These are phyloP conservation scores for Ivindomyrus marchei DNA, from an alignment of 2,113 vertebrate genomes.

Conservation along the genomic window DNA sequence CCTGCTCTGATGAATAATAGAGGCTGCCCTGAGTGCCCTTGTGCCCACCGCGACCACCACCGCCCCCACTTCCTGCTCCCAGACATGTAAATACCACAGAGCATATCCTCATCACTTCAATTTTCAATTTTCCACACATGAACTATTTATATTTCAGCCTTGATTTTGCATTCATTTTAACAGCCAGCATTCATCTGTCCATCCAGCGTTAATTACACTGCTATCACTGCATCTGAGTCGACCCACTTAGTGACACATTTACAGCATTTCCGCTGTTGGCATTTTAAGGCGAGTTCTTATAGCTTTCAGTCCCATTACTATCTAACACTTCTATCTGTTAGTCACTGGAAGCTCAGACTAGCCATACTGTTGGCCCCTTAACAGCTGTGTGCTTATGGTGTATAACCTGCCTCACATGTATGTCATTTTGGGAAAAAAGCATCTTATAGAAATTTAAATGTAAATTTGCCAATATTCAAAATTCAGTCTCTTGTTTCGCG, in stretches of 20 bases:
- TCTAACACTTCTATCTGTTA: neutral
- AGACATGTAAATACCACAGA: neutral
- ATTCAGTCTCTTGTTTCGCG: neutral
- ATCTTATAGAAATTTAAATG: neutral
- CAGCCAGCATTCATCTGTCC: neutral
- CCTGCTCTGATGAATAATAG: conserved; percentile 49
- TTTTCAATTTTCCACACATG: neutral
- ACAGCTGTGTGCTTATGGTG: neutral
- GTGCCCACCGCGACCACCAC: neutral
- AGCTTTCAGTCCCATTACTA: neutral
- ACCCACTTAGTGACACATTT: neutral
- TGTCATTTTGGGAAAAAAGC: neutral
- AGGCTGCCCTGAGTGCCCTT: conserved; percentile 38
- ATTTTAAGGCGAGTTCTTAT: neutral
- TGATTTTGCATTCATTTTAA: neutral
- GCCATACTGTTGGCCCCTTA: neutral
- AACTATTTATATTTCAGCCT: neutral
- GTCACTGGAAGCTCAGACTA: neutral
- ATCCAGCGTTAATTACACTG: neutral
- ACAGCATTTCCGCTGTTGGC: neutral
- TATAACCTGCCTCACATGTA: neutral
- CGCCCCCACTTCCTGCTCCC: neutral
- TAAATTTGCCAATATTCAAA: neutral
- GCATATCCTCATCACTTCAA: neutral
- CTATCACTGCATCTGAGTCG: neutral